phyloP scores from a whole-genome alignment of 2,113 vertebrate genomes.

The Bettongia penicillata region DNA sequence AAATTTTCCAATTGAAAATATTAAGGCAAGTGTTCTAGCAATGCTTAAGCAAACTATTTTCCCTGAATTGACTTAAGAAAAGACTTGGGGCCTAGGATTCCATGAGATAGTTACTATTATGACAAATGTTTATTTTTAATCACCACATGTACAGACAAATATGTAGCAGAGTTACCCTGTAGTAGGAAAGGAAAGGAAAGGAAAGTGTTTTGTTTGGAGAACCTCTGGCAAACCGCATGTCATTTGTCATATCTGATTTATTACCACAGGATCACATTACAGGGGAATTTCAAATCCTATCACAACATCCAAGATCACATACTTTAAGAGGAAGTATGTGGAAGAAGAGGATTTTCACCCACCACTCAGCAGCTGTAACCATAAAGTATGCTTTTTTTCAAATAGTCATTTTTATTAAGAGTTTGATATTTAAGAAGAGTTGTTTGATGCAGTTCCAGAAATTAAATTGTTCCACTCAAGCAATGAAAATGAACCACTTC shows the following conservation, averaged over 20 bases:
- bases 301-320: constrained; percentile 93
- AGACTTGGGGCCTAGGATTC: not conserved
- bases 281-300: constrained; percentile 91
- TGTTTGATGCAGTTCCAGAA: constrained; percentile 77
- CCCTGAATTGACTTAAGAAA: constrained; percentile 1
- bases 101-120: constrained; percentile 6
- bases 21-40: constrained; percentile 19
- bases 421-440: constrained; percentile 77
- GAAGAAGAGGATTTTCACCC: constrained; percentile 93
- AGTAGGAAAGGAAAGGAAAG: constrained; percentile 70
- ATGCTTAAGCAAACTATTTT: constrained; percentile 25
- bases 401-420: constrained; percentile 76
- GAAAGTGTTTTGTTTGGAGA: constrained; percentile 84
- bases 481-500: constrained; percentile 68
- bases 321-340: constrained; percentile 98
- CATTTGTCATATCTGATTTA: constrained; percentile 88
- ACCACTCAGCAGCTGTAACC: constrained; percentile 92
- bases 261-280: constrained; percentile 89
- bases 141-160: constrained; percentile 58
- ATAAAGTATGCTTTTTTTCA: constrained; percentile 89
- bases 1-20: constrained; percentile 41
- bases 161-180: constrained; percentile 70
- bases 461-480: constrained; percentile 73
- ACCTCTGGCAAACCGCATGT: constrained; percentile 83
- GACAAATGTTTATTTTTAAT: constrained; percentile 59